A percentile compares a stretch with the other conserved stretches of the same genome.
Evolutionary conservation across 2,113 vertebrate species (phyloP).

Genomic region (Mastomys natalensis): DNA sequence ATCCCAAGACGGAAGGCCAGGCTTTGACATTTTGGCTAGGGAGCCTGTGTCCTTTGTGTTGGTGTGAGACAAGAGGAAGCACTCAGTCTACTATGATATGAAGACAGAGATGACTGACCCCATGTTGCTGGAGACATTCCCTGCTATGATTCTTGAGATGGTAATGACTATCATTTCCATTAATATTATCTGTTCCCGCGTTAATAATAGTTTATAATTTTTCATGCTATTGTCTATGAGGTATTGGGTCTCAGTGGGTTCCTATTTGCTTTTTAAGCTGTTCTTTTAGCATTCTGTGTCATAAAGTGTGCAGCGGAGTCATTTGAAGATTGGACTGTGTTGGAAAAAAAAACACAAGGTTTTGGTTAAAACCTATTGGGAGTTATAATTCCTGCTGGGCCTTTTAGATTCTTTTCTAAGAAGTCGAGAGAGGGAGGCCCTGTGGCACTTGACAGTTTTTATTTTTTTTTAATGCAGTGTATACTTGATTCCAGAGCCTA

Average conservation of each 20-base stretch:
- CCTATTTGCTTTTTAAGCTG: slow-evolving; percentile 29
- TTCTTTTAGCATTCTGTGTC: background rate
- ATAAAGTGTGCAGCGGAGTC: background rate
- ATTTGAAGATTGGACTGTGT: background rate
- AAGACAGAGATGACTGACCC: background rate
- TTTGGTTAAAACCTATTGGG: slow-evolving; percentile 4
- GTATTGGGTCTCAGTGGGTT: background rate
- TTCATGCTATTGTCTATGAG: background rate
- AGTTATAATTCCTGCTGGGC: background rate
- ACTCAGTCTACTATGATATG: rapidly evolving
- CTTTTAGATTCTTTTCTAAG: slow-evolving; percentile 1
- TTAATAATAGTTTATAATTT: slow-evolving; percentile 17
- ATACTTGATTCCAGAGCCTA: background rate
- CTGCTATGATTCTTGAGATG: rapidly evolving
- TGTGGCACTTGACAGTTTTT: background rate
- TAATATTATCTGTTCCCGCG: background rate
- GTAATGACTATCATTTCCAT: background rate
- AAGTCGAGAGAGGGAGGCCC: background rate
- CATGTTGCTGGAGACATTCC: background rate
- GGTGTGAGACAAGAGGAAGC: background rate
- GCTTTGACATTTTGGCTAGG: background rate
- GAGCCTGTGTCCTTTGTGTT: too few species aligned
- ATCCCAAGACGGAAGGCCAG: background rate
- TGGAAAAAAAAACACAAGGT: background rate
- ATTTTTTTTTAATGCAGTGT: background rate